Conservation (phyloP, 2,113 vertebrate genomes). For the pig (Sus scrofa) region T2T-Sscrofa CM000823.6:52141501-52142000, state of each 20-base stretch:
- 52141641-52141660: slow-evolving; percentile 79
- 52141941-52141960: neutral
- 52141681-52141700: slow-evolving; percentile 79
- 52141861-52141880: neutral
- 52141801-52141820: neutral
- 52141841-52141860: neutral
- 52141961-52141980: neutral
- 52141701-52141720: slow-evolving; percentile 79
- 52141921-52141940: neutral
- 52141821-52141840: neutral
- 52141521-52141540: neutral
- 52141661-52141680: slow-evolving; percentile 75
- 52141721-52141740: slow-evolving; percentile 68
- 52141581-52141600: slow-evolving; percentile 69
- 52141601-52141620: slow-evolving; percentile 75
- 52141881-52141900: neutral
- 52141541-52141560: fast-evolving
- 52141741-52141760: slow-evolving; percentile 51
- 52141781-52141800: neutral
- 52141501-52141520: neutral
- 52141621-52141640: slow-evolving; percentile 84
- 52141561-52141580: neutral
- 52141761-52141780: neutral
- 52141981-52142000: neutral
- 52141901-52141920: fast-evolving